These are phyloP conservation scores for Microcebus murinus DNA, from an alignment of 2,113 vertebrate genomes.

Conservation along the genomic window DNA sequence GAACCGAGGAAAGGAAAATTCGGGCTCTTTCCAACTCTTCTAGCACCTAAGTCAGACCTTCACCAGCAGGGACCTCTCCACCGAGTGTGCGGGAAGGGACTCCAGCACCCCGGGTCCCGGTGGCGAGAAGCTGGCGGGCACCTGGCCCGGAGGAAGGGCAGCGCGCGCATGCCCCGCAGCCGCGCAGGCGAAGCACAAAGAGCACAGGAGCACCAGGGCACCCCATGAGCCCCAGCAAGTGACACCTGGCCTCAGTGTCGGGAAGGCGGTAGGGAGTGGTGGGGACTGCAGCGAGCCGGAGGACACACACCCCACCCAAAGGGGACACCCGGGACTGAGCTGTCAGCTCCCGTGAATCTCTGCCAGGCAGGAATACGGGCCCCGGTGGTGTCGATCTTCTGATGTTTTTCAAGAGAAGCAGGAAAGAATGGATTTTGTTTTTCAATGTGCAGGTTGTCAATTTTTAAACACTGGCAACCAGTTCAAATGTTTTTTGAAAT, in stretches of 20 bases:
- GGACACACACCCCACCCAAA: background rate
- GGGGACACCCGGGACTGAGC: no score
- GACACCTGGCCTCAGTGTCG: background rate
- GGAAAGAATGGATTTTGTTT: conserved; percentile 39
- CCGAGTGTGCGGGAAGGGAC: background rate
- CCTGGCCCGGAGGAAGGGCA: fast-evolving
- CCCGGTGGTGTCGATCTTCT: background rate
- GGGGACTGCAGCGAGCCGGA: background rate
- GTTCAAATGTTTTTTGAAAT: background rate
- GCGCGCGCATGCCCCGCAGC: background rate
- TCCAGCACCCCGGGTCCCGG: background rate
- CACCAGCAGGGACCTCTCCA: background rate
- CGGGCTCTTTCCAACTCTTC: background rate
- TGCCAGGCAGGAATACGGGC: background rate
- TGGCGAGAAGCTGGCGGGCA: background rate
- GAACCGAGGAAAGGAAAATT: background rate
- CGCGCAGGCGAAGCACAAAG: background rate
- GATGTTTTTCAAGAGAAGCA: background rate
- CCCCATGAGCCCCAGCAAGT: background rate
- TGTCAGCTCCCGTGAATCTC: background rate
- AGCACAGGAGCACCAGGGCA: background rate
- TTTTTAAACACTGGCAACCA: conserved; percentile 49
- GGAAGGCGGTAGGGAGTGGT: background rate
- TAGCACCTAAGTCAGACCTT: background rate
- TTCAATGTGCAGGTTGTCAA: conserved; percentile 41